Conservation (phyloP, 2,888 invertebrate species). For the Blomia tropicalis region DNA sequence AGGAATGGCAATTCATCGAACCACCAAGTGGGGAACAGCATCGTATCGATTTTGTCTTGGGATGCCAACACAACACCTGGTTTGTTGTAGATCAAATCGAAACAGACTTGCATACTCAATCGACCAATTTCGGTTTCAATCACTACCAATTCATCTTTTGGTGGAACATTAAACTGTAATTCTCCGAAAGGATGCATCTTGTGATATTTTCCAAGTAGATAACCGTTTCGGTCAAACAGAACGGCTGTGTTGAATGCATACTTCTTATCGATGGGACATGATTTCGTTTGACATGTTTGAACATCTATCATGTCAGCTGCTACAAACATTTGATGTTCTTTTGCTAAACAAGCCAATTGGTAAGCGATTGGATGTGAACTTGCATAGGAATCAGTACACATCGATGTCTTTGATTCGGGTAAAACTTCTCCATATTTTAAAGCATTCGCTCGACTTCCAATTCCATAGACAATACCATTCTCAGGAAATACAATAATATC, state of each 20-base stretch:
- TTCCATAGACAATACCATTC: slow-evolving; percentile 32
- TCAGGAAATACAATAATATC: slow-evolving; percentile 35
- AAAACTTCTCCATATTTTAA: slow-evolving; percentile 22
- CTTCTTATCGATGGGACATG: slow-evolving; percentile 39
- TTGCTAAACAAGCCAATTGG: slow-evolving; percentile 44
- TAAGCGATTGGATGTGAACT: slow-evolving; percentile 31
- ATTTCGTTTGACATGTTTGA: slow-evolving; percentile 41
- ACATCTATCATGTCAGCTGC: slow-evolving; percentile 54
- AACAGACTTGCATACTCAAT: slow-evolving; percentile 65
- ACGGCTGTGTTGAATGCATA: slow-evolving; percentile 57
- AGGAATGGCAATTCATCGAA: slow-evolving; percentile 58
- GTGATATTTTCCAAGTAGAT: slow-evolving; percentile 49
- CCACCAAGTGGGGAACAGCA: slow-evolving; percentile 60
- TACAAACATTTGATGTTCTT: slow-evolving; percentile 45
- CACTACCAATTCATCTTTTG: slow-evolving; percentile 30
- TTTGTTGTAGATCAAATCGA: slow-evolving; percentile 58
- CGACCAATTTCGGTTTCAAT: slow-evolving; percentile 36
- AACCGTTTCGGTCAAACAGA: slow-evolving; percentile 55
- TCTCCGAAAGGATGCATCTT: slow-evolving; percentile 34
- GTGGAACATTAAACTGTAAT: slow-evolving; percentile 32
- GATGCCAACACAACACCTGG: slow-evolving; percentile 48
- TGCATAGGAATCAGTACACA: slow-evolving; percentile 29
- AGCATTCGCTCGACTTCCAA: not conserved
- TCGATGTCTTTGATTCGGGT: slow-evolving; percentile 27
- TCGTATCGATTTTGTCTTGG: slow-evolving; percentile 43